phyloP scores from a whole-genome alignment of 1,140 invertebrate genomes.

The Papilio helenus region DNA sequence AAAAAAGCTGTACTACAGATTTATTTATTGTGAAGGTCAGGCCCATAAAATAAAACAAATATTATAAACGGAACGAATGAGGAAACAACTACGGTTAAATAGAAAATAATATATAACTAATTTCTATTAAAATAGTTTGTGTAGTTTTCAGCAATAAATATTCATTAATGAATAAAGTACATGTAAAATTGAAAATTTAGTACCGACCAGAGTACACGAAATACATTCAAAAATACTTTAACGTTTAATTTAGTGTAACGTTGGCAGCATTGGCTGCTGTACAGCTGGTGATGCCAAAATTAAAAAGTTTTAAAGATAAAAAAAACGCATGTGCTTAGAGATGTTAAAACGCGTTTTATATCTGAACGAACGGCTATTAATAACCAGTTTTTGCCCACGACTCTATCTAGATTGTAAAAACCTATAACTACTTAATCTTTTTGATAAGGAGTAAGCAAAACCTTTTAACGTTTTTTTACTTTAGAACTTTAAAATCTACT shows the following conservation, averaged over 20 bases:
- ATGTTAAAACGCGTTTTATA: slow-evolving; percentile 13
- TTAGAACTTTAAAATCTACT: no score
- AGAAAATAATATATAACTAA: no score
- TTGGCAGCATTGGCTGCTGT: slow-evolving; percentile 10
- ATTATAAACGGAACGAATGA: neutral
- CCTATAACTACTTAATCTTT: neutral
- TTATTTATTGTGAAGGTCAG: slow-evolving; percentile 7
- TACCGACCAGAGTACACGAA: slow-evolving; percentile 4
- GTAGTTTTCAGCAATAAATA: neutral
- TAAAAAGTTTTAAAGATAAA: slow-evolving; percentile 25
- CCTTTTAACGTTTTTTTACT: neutral
- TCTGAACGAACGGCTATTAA: neutral
- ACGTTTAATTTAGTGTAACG: slow-evolving; percentile 7
- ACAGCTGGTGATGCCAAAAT: slow-evolving; percentile 11
- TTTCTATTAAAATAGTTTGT: no score
- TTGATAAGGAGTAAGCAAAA: neutral
- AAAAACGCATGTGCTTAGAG: slow-evolving; percentile 14
- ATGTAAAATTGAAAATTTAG: neutral
- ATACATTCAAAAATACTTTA: slow-evolving; percentile 7
- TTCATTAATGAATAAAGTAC: neutral
- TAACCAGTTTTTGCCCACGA: slow-evolving; percentile 17
- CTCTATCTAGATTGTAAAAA: neutral
- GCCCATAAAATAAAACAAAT: neutral
- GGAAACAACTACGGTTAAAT: no score
- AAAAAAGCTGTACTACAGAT: neutral